Percentiles rank a stretch among this genome's conserved stretches.
Conservation (phyloP, 2,113 vertebrate genomes). For the Rhineura floridana region DNA sequence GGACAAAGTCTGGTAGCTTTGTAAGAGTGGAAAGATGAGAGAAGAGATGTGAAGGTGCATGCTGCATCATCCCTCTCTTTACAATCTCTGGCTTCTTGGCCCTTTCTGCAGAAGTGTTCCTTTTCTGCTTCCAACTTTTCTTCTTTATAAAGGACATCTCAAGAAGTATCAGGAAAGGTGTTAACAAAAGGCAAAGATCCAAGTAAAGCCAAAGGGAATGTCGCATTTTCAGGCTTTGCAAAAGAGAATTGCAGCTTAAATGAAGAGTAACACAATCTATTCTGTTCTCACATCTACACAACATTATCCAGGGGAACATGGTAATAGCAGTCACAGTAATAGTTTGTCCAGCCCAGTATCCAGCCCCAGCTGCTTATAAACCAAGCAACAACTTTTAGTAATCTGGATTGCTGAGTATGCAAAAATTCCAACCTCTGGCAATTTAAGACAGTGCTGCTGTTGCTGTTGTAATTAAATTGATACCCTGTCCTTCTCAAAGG, state of each 20-base stretch:
- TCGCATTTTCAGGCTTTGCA: constrained; percentile 44
- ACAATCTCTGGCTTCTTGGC: not conserved
- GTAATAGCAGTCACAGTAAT: not conserved
- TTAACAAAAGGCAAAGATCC: constrained; percentile 45
- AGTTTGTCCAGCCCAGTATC: not conserved
- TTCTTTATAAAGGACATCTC: constrained; percentile 13
- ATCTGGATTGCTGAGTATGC: not conserved
- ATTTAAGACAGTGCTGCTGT: not conserved
- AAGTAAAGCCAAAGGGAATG: constrained; percentile 15
- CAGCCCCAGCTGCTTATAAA: not conserved
- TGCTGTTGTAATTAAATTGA: too few relatives aligned
- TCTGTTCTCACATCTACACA: constrained; percentile 42
- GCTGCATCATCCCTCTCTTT: not conserved
- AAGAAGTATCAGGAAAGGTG: constrained; percentile 25
- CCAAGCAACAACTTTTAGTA: not conserved
- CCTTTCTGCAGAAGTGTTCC: not conserved
- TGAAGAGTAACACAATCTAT: constrained; percentile 51
- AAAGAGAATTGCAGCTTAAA: constrained; percentile 59
- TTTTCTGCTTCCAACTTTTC: not conserved
- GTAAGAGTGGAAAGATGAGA: constrained; percentile 13
- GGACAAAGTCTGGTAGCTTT: not conserved
- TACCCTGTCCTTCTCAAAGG: too few relatives aligned
- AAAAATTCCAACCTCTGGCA: not conserved
- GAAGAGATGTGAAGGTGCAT: not conserved
- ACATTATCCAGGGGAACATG: constrained; percentile 24